These are phyloP conservation scores for Daktulosphaira vitifoliae DNA, from an alignment of 1,140 invertebrate species.

Conservation along the genomic window DNA sequence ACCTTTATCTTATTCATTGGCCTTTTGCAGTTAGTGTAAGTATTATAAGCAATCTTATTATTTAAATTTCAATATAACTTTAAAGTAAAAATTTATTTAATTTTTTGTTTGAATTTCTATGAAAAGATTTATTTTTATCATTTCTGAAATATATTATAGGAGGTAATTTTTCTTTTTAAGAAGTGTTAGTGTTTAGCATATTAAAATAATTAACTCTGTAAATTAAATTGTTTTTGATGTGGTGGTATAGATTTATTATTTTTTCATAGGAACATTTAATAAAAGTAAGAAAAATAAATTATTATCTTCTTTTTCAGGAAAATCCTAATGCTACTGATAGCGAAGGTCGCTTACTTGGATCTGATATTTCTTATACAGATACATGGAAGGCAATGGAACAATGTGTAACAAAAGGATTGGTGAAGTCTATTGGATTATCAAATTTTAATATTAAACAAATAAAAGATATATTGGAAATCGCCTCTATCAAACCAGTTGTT, in stretches of 20 bases:
- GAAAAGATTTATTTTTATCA: too few relatives aligned
- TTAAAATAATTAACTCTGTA: too few relatives aligned
- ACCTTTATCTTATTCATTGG: constrained; percentile 73
- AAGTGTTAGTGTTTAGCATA: too few relatives aligned
- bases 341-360: constrained; percentile 43
- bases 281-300: too few relatives aligned
- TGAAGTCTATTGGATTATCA: constrained; percentile 73
- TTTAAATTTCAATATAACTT: background rate
- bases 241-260: too few relatives aligned
- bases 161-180: too few relatives aligned
- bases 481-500: constrained; percentile 62
- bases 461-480: constrained; percentile 53
- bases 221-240: too few relatives aligned
- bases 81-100: too few relatives aligned
- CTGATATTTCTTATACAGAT: constrained; percentile 53
- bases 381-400: constrained; percentile 70
- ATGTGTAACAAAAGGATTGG: constrained; percentile 55
- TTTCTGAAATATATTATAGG: too few relatives aligned
- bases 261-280: background rate
- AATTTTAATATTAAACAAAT: constrained; percentile 82
- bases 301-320: too few relatives aligned
- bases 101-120: too few relatives aligned
- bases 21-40: constrained; percentile 53
- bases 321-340: constrained; percentile 39
- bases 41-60: background rate